Evolutionary conservation across 2,797 vertebrate genomes (phyloP), one percentile per base, ranked within the genome.

Genomic region (Argentina silus): DNA sequence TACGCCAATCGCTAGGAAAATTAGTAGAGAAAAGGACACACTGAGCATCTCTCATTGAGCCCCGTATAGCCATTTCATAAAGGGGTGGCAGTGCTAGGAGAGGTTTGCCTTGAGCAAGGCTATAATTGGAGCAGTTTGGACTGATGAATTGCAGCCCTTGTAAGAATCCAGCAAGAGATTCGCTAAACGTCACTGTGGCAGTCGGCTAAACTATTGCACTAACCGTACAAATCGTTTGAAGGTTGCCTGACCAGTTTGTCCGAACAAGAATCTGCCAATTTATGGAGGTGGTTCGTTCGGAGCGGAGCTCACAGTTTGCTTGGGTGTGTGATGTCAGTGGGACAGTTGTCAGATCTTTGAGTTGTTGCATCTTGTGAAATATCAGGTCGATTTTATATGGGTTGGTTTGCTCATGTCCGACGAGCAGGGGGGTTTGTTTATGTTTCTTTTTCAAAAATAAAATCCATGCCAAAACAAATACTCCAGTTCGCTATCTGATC

Each of bases 1-100:
- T 78, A 76, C 86, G 75, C 72, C 81, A 81, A 86, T 85, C 79
- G 83, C 70, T 55, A 82, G 78, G 86, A 85, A 78, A 83, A 85
- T 88, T 91, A 82, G 83, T 73, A 75, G 70, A 70, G 67, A 68
- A 61, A 75, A 51, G 77, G 69, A 23, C 74, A 64, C 65, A 61
- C 64, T 63, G 70, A 79, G 73, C 73, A 74, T 86, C 21, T 42
- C 70, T 74, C 70, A 69, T 42, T 36, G 55, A 15, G 6, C 44
- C 47, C 51, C 63, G 43, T 71, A 36, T 36, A 60, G 72, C 44
- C 70, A 50, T 59, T 76, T 76, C 66, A 71, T 23, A 70, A 23
- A 51, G 69, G 70, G 70, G 70, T 76, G 66, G 56, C 57, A 15
- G 72, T 50, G 15, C 69, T 12, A 27, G 55, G 42, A 63, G 68